Conservation (phyloP, 2,797 vertebrate species). For the Microtus obscurus region DNA sequence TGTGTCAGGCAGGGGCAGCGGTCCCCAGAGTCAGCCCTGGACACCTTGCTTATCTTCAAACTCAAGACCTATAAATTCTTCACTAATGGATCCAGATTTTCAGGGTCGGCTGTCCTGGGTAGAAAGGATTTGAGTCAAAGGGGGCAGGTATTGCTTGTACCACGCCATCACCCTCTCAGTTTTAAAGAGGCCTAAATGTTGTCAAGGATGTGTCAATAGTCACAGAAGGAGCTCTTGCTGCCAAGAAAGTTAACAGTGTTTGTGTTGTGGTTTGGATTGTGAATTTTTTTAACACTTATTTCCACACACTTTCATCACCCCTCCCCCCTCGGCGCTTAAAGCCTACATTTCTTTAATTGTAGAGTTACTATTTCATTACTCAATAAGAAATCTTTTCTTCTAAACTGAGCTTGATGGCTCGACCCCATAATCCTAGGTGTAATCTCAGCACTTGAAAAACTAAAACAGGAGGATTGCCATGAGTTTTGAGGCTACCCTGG, state of each 20-base stretch:
- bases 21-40: too few relatives aligned
- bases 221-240: neutral
- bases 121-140: neutral
- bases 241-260: neutral
- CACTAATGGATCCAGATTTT: neutral
- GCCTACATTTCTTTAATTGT: neutral
- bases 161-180: neutral
- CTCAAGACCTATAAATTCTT: neutral
- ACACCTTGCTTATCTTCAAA: too few relatives aligned
- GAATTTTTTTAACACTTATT: slow-evolving; percentile 1
- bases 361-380: neutral
- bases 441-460: neutral
- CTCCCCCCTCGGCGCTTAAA: neutral
- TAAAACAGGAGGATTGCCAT: neutral
- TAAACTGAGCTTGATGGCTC: neutral
- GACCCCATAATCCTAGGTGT: neutral
- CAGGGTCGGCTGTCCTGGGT: neutral
- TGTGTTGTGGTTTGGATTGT: slow-evolving; percentile 19
- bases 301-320: neutral
- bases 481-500: neutral
- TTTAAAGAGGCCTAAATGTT: neutral
- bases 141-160: neutral
- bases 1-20: neutral
- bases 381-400: neutral
- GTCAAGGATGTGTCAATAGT: neutral